Percentiles rank a stretch among this genome's conserved stretches.
phyloP scores from a whole-genome alignment of 2,113 vertebrate genomes.

The Illadopsis cleaveri region DNA sequence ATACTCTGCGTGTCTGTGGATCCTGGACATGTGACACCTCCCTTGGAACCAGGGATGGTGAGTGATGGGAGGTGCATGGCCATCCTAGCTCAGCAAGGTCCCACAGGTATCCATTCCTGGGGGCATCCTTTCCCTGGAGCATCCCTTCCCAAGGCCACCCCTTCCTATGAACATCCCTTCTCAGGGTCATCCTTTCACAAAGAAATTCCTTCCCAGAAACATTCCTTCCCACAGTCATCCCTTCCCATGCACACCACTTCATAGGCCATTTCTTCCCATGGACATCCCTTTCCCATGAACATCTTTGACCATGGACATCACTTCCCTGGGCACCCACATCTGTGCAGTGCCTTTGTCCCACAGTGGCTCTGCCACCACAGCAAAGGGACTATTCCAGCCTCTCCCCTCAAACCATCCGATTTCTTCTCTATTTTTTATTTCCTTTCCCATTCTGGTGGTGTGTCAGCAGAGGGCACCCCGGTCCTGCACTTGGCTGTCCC shows the following conservation, averaged over 20 bases:
- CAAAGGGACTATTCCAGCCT: neutral
- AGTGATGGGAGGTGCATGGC: neutral
- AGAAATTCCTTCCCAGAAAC: neutral
- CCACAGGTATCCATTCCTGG: rapidly evolving
- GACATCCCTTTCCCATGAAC: neutral
- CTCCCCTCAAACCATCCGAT: rapidly evolving
- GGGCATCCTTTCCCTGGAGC: rapidly evolving
- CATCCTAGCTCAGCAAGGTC: neutral
- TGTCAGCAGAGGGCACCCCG: constrained; percentile 47
- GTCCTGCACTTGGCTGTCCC: rapidly evolving
- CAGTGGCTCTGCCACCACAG: rapidly evolving
- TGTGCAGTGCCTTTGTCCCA: neutral
- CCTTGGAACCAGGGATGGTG: neutral
- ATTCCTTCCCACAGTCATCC: neutral
- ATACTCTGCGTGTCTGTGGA: constrained; percentile 42
- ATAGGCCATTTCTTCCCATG: neutral
- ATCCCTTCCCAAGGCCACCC: neutral
- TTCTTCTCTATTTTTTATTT: neutral
- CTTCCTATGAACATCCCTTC: neutral
- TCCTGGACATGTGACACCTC: constrained; percentile 3
- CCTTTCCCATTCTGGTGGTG: rapidly evolving
- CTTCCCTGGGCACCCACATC: neutral
- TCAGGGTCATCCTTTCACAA: neutral
- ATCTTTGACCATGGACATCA: neutral
- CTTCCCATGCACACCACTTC: neutral